Percentiles rank a stretch among this genome's conserved stretches.
Conservation (phyloP, 2,888 invertebrate genomes). For the Congeria kusceri region DNA sequence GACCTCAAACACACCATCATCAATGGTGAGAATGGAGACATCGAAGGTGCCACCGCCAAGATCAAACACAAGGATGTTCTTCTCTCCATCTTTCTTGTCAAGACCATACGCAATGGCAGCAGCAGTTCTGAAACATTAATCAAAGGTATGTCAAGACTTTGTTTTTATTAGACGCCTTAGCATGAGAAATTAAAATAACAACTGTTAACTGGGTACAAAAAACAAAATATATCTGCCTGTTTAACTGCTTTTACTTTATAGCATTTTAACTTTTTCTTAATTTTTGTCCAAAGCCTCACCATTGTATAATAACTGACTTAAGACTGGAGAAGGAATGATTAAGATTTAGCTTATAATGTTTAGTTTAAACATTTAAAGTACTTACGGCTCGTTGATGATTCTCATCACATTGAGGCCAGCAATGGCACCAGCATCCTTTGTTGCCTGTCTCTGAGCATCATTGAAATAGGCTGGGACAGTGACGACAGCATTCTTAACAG, state of each 20-base stretch:
- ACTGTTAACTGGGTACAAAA: no score
- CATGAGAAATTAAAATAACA: no score
- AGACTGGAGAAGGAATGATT: no score
- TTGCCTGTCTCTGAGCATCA: conserved; percentile 99
- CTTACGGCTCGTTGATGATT: conserved; percentile 95
- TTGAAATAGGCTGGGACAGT: conserved; percentile 99
- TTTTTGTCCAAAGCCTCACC: no score
- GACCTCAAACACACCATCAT: conserved; percentile 98
- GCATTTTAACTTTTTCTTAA: no score
- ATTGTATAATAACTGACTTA: no score
- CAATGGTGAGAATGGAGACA: conserved; percentile 98
- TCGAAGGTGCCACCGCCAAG: conserved; percentile 99
- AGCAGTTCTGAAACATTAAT: conserved; percentile 88
- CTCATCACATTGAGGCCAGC: conserved; percentile 96
- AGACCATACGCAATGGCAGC: conserved; percentile 98
- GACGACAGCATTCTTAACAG: conserved; percentile 94
- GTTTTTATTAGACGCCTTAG: no score
- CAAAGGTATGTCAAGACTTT: no score
- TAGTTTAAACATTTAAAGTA: conserved; percentile 25
- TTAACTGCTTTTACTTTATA: no score
- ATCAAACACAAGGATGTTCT: conserved; percentile 99
- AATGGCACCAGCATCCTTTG: conserved; percentile 98
- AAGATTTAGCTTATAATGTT: no score
- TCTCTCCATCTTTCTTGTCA: conserved; percentile 98
- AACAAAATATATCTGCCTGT: no score